phyloP scores from a whole-genome alignment of 1,140 invertebrate species.

The Scaptomyza hsui region DNA sequence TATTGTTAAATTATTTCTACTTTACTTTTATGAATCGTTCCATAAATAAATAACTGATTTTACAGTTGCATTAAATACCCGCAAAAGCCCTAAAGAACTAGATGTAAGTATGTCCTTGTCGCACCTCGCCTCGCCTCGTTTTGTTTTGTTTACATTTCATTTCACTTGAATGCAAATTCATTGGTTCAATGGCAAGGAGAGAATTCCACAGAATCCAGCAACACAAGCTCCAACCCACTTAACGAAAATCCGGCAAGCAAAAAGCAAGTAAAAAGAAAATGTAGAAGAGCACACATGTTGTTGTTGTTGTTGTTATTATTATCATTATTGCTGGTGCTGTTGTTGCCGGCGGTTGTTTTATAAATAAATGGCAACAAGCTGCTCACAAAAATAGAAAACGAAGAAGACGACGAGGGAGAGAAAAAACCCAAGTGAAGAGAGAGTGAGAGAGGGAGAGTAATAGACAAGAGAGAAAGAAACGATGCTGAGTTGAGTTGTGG shows the following conservation, averaged over 20 bases:
- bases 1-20: too few relatives aligned
- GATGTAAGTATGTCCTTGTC: constrained; percentile 8
- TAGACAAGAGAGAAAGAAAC: neutral
- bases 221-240: constrained; percentile 26
- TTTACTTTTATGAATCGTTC: too few relatives aligned
- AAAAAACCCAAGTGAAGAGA: neutral
- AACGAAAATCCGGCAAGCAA: constrained; percentile 11
- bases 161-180: constrained; percentile 35
- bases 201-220: constrained; percentile 39
- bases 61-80: too few relatives aligned
- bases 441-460: neutral
- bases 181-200: constrained; percentile 40
- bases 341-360: constrained; percentile 43
- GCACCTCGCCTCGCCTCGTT: too few relatives aligned
- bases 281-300: constrained; percentile 28
- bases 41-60: too few relatives aligned
- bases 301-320: constrained; percentile 17
- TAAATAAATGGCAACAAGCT: constrained; percentile 54
- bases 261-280: constrained; percentile 18
- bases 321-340: constrained; percentile 3
- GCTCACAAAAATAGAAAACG: constrained; percentile 45
- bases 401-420: constrained; percentile 4
- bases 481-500: neutral
- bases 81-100: neutral
- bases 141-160: constrained; percentile 14